Evolutionary conservation across 2,113 vertebrate species (phyloP), one percentile per base, ranked within the genome.

Genomic region (Ochotona princeps): DNA sequence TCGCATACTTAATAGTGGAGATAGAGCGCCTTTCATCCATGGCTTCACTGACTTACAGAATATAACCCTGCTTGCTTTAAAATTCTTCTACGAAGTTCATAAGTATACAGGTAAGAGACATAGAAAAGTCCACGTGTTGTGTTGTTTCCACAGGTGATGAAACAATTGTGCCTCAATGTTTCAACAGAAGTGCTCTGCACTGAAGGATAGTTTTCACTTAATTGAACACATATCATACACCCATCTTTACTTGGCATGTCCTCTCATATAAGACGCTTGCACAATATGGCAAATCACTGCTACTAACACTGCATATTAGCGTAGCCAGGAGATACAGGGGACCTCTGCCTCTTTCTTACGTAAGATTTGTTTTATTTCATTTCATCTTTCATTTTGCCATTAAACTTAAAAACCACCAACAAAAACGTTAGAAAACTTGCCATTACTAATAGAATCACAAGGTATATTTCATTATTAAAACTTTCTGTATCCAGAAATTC

Each of bases 41-140:
- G 98, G 96, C 74, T 97, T 98, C 87, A 97, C 90, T 63, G 25
- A 80, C 30, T 44, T 89, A 83, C 97, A 98, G 88, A 98, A 98
- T 4, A 94, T 7, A 23, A 85, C 98, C 38, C 23, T 98, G 78
- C 6, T 95, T 76, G 44, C 81, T 47, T 0, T 98, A 86, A 86
- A 79, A 11, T 5, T 0, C 87, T 73, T 98, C 75, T 60, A 96
- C 5, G 80, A 93, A 94, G 10, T 61, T 57, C 97, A 98, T 89
- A n/a, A 73, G 28, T 32, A 82, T 28, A 96, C 96, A 97, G 97
- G 98, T 98, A 97, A 0, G 76, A 97, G 25, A 60, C 14, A 26
- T 3, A 25, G 18, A 32, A 51, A 87, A 60, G 91, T 82, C 38
- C 83, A 1, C 51, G 25, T 10, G 7, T 20, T 69, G 26, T 75